A percentile compares a stretch with the other conserved stretches of the same genome.
Conservation (phyloP, 2,113 vertebrate species). For the Siphamia tubifer region DNA sequence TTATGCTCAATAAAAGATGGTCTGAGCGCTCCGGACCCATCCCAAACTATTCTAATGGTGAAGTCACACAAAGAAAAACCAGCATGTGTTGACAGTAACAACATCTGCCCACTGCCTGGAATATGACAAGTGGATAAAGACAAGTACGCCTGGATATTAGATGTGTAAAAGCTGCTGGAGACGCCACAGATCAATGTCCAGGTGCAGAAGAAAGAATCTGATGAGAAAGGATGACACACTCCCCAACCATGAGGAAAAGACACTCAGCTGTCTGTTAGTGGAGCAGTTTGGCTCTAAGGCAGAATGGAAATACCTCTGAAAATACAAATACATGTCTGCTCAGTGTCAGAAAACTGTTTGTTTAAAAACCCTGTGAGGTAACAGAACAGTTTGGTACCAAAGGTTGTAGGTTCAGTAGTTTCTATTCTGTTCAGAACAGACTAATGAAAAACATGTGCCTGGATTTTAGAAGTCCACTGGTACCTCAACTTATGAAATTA, state of each 20-base stretch:
- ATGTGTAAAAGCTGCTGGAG: constrained; percentile 1
- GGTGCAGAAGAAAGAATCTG: background rate
- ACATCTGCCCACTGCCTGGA: constrained; percentile 8
- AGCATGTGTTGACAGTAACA: constrained; percentile 11
- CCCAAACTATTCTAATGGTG: background rate
- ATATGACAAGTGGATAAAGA: constrained; percentile 12
- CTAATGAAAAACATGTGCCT: no score
- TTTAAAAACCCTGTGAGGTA: no score
- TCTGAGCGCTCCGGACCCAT: constrained; percentile 6
- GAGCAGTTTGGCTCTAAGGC: background rate
- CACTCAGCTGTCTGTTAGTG: background rate
- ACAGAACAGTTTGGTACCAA: no score
- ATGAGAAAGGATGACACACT: background rate
- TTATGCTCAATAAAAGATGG: constrained; percentile 27
- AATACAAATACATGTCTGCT: no score
- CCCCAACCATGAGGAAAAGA: background rate
- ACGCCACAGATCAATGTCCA: background rate
- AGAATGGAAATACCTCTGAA: background rate
- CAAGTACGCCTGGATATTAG: background rate
- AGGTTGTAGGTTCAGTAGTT: no score
- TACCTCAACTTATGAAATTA: no score
- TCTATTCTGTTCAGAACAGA: no score
- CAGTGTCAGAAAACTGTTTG: no score
- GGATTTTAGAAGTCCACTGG: no score
- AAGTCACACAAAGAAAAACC: background rate